phyloP scores from a whole-genome alignment of 2,888 invertebrate species.

The Linyphia triangularis region DNA sequence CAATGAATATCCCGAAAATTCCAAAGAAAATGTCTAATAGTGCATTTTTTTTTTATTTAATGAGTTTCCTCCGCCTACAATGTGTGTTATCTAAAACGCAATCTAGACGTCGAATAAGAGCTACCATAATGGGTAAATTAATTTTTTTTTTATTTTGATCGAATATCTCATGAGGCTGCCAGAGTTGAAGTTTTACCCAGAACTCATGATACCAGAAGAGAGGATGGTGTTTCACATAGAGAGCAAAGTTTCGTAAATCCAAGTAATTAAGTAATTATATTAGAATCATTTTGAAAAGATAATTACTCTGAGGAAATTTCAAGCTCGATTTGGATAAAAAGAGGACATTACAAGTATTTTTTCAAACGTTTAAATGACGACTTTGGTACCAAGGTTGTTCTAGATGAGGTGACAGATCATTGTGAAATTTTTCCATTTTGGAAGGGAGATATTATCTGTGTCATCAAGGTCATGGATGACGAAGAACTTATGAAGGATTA shows the following conservation, averaged over 20 bases:
- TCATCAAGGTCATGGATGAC: conserved; percentile 85
- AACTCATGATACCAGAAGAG: conserved; percentile 19
- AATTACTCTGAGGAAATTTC: conserved; percentile 93
- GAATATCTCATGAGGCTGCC: conserved; percentile 26
- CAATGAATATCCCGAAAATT: too few relatives aligned
- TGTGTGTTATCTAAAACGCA: too few relatives aligned
- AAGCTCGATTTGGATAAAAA: conserved; percentile 95
- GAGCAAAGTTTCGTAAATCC: background rate
- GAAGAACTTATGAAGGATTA: background rate
- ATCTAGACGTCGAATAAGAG: too few relatives aligned
- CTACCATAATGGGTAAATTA: too few relatives aligned
- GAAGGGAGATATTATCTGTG: conserved; percentile 97
- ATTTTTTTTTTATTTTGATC: too few relatives aligned
- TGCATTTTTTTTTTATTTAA: too few relatives aligned
- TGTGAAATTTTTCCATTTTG: conserved; percentile 92
- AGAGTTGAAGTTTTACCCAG: conserved; percentile 33
- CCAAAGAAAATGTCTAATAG: too few relatives aligned
- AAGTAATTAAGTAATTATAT: conserved; percentile 83
- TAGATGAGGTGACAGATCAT: conserved; percentile 95
- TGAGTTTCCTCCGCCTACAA: too few relatives aligned
- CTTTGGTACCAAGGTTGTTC: conserved; percentile 92
- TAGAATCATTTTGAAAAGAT: conserved; percentile 90
- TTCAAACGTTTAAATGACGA: conserved; percentile 97
- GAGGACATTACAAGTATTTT: conserved; percentile 93
- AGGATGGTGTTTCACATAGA: conserved; percentile 46